These are phyloP conservation scores for Aquatica leii DNA, from an alignment of 2,888 invertebrate genomes.

Conservation along the genomic window DNA sequence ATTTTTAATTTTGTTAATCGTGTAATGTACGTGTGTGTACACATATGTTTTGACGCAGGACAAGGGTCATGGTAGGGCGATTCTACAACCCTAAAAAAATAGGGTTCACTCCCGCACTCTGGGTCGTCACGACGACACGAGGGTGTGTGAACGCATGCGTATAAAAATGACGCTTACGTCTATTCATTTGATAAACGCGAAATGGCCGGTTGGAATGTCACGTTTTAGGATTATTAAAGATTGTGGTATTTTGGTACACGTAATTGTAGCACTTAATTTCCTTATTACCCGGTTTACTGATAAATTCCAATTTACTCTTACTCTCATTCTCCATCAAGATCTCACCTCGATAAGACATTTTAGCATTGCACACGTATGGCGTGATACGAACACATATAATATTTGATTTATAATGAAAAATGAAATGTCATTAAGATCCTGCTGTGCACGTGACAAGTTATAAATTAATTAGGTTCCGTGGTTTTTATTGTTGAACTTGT, in stretches of 20 bases:
- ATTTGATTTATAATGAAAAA: slow-evolving; percentile 16
- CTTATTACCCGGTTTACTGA: neutral
- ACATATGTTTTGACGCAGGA: slow-evolving; percentile 39
- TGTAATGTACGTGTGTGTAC: slow-evolving; percentile 18
- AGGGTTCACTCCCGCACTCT: slow-evolving; percentile 44
- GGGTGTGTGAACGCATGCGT: slow-evolving; percentile 48
- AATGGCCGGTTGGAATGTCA: slow-evolving; percentile 45
- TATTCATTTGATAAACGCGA: slow-evolving; percentile 38
- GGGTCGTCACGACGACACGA: slow-evolving; percentile 45
- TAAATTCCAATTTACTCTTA: no score
- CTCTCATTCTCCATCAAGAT: no score
- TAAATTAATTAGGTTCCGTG: slow-evolving; percentile 21
- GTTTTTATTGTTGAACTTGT: slow-evolving; percentile 7
- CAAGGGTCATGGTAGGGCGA: slow-evolving; percentile 46
- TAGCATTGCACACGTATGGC: slow-evolving; percentile 1
- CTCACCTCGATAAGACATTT: neutral
- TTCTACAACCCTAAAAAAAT: slow-evolving; percentile 37
- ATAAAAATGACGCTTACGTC: slow-evolving; percentile 38
- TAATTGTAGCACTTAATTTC: slow-evolving; percentile 5
- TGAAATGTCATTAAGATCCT: slow-evolving; percentile 17
- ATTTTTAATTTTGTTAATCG: slow-evolving; percentile 39
- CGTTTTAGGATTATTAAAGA: slow-evolving; percentile 21
- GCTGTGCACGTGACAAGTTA: slow-evolving; percentile 19
- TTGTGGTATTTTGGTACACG: slow-evolving; percentile 3
- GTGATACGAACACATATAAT: slow-evolving; percentile 12